Conservation (phyloP, 2,113 vertebrate genomes). For the Tragelaphus imberbis region DNA sequence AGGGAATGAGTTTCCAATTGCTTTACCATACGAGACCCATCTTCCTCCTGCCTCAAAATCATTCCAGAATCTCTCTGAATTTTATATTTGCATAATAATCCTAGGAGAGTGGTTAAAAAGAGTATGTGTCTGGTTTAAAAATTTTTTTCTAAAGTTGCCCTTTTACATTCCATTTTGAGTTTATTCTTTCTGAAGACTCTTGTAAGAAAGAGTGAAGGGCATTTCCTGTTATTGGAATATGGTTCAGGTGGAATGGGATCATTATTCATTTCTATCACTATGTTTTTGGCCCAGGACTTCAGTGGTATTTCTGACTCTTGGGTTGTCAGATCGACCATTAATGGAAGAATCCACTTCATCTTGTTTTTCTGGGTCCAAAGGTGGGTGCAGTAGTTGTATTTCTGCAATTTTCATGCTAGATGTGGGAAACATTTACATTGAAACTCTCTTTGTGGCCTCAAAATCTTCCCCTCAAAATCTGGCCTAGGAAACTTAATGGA, state of each 20-base stretch:
- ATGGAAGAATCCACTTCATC: background rate
- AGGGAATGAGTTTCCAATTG: background rate
- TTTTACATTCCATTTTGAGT: background rate
- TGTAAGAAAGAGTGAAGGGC: background rate
- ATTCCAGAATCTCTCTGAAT: background rate
- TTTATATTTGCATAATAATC: background rate
- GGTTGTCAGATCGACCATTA: background rate
- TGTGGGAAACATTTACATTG: background rate
- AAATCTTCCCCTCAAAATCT: background rate
- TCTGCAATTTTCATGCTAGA: background rate
- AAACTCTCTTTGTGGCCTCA: background rate
- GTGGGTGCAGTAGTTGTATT: accelerated
- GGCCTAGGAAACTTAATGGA: background rate
- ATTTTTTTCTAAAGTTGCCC: background rate
- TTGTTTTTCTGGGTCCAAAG: background rate
- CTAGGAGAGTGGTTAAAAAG: background rate
- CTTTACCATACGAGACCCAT: background rate
- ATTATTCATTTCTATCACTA: background rate
- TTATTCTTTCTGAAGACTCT: background rate
- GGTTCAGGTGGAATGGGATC: background rate
- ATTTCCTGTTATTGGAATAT: background rate
- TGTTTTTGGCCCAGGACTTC: background rate
- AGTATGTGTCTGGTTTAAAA: background rate
- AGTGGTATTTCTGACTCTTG: background rate
- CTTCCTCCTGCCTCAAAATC: background rate